These are phyloP conservation scores for Pheucticus melanocephalus DNA, from an alignment of 2,113 vertebrate species.

Conservation along the genomic window DNA sequence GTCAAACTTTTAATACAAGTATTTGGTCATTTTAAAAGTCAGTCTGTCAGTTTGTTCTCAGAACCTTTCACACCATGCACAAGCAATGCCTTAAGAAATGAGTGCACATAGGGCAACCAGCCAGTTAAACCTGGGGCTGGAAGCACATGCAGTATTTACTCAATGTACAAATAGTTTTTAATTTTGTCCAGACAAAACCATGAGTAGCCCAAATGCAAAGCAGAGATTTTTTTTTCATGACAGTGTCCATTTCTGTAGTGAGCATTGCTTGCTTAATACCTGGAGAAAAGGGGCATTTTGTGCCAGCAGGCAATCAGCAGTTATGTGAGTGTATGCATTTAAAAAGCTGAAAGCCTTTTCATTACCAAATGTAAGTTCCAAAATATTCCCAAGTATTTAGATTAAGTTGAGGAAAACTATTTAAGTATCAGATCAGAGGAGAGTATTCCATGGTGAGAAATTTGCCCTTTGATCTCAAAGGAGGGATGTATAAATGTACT, in stretches of 20 bases:
- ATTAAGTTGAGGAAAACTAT: neutral
- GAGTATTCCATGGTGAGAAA: neutral
- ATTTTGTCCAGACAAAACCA: neutral
- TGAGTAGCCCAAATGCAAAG: neutral
- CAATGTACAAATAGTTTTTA: neutral
- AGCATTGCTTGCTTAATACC: neutral
- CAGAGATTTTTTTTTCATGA: neutral
- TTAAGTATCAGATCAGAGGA: neutral
- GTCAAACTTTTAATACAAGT: neutral
- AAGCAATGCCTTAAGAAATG: neutral
- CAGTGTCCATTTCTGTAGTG: neutral
- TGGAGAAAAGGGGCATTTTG: neutral
- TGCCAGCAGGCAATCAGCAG: neutral
- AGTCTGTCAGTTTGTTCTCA: neutral
- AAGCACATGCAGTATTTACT: neutral
- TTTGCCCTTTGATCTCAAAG: neutral
- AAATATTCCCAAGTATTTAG: neutral
- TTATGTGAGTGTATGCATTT: neutral
- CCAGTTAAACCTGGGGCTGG: neutral
- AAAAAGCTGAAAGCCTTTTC: neutral
- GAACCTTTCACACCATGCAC: neutral
- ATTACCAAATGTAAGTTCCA: neutral
- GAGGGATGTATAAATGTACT: neutral
- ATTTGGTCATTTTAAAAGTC: neutral
- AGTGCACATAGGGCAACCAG: neutral